Conservation (phyloP, 1,140 invertebrate species). For the Drosophila sp. region DNA sequence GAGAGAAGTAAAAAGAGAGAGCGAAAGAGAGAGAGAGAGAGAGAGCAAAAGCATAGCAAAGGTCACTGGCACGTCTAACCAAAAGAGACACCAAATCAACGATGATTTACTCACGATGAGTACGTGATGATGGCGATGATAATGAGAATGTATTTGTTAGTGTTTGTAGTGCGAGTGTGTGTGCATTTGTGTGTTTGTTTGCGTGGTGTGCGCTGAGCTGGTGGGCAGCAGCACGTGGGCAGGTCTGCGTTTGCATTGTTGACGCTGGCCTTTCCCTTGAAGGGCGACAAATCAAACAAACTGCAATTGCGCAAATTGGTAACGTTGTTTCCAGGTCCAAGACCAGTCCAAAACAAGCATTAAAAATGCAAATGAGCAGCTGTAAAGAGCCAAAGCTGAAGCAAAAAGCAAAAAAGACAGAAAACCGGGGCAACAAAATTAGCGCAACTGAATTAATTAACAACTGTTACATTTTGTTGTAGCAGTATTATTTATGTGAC, state of each 20-base stretch:
- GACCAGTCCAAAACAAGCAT: constrained; percentile 29
- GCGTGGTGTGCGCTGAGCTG: constrained; percentile 15
- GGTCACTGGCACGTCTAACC: constrained; percentile 72
- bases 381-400: constrained; percentile 26
- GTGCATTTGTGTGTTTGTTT: constrained; percentile 10
- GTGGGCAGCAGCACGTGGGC: constrained; percentile 66
- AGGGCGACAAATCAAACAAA: constrained; percentile 57
- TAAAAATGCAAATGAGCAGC: constrained; percentile 58
- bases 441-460: constrained; percentile 82
- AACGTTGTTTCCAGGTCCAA: constrained; percentile 29
- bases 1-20: constrained; percentile 1
- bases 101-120: constrained; percentile 45
- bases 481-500: constrained; percentile 61
- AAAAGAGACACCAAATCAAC: constrained; percentile 27
- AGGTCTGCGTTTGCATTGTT: constrained; percentile 26
- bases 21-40: constrained; percentile 12
- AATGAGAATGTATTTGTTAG: constrained; percentile 6
- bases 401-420: constrained; percentile 14
- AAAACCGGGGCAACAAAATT: constrained; percentile 63
- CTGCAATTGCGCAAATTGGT: constrained; percentile 64
- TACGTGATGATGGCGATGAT: constrained; percentile 51
- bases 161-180: neutral
- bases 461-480: constrained; percentile 66
- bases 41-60: constrained; percentile 53
- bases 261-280: constrained; percentile 38